Conservation (phyloP, 1,140 invertebrate species). For the Ceratoteleas bidentatus region DNA sequence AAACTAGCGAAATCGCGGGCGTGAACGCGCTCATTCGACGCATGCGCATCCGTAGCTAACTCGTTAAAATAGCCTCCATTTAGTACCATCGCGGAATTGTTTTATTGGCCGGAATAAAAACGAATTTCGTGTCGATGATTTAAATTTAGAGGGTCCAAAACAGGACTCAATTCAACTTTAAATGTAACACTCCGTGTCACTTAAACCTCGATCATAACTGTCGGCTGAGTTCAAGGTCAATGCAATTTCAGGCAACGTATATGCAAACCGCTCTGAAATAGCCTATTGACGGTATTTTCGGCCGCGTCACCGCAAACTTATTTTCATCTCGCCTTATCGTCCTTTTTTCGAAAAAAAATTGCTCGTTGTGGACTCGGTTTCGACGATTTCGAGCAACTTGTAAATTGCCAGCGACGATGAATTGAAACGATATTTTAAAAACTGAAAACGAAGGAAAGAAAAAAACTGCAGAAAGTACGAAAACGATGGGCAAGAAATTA, state of each 20-base stretch:
- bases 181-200: constrained; percentile 48
- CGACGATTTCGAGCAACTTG: too few relatives aligned
- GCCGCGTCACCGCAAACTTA: too few relatives aligned
- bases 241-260: constrained; percentile 30
- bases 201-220: constrained; percentile 44
- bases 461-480: constrained; percentile 3
- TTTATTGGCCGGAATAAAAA: constrained; percentile 38
- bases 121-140: constrained; percentile 26
- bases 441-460: too few relatives aligned
- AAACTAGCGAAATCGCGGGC: background rate
- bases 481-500: background rate
- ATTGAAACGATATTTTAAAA: too few relatives aligned
- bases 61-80: constrained; percentile 26
- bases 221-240: constrained; percentile 42
- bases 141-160: constrained; percentile 44
- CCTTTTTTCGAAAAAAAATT: too few relatives aligned
- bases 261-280: constrained; percentile 25
- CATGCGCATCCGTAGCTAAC: constrained; percentile 2
- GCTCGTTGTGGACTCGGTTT: too few relatives aligned
- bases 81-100: constrained; percentile 8
- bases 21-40: constrained; percentile 2
- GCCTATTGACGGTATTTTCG: too few relatives aligned
- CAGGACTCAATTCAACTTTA: constrained; percentile 35
- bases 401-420: too few relatives aligned
- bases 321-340: too few relatives aligned